Base-by-base conservation (phyloP, 2,888 invertebrate genomes). In the Tortrix viridana region DNA sequence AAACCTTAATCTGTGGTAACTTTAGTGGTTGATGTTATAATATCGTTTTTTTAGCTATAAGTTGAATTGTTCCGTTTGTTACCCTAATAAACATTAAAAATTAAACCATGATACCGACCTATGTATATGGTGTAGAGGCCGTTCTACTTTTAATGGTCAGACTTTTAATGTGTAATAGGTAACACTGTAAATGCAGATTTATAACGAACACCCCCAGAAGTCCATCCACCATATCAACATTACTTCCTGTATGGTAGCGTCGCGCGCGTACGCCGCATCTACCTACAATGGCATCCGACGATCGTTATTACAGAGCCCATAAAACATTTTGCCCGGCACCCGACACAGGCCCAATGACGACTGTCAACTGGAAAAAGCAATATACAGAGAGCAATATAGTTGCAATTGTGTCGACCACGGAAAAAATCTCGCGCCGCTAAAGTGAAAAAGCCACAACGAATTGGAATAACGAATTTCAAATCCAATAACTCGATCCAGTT, bases 391-490 rank as follows among this genome's bases (percentile, higher is more conserved):
- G 74, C 79, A 81, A 81, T 79, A 81, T 77, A 83, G 76, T 78
- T 77, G 75, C 74, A 68, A 77, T 79, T 77, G 80, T 73, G 71
- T 77, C 74, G 75, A 76, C 76, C 70, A 77, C 79, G 79, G 75
- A 79, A 80, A 85, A 86, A 85, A 85, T 84, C 84, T 84, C 82
- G 72, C 74, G 69, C 71, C 66, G 65, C 67, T 73, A 77, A 85
- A 84, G 84, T 80, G 80, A 80, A 85, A 85, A 85, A 82, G 78
- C 75, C 84, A 78, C 79, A 58, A 58, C 53, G 63, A 63, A 63
- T 82, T 80, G 85, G 84, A 86, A 85, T 87, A 88, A 86, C 85
- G 84, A 86, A 85, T 84, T 86, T 84, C 75, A 84, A 88, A 87
- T 87, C 85, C 86, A 85, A 88, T 88, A 85, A 76, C 79, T 74